Evolutionary conservation across 2,888 invertebrate genomes (phyloP), one percentile per base, ranked within the genome.

Genomic region (Cyaniris semiargus): DNA sequence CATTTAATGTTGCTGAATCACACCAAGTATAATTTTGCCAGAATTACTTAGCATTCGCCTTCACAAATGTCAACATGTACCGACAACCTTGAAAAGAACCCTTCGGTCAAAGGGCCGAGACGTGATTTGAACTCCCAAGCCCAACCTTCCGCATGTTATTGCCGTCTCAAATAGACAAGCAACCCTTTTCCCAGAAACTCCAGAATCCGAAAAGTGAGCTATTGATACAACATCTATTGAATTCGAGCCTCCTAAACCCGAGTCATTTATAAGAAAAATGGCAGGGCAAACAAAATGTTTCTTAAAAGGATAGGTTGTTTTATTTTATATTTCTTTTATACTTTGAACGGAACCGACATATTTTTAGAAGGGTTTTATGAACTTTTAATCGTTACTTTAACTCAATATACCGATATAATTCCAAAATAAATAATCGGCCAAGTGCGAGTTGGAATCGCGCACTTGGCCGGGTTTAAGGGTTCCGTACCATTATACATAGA

Each of bases 51-150:
- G 53, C 18, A 18, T 74, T 74, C 18, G 27, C 27, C 15, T 72
- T 48, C 5, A 53, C 27, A 27, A 27, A 53, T 48, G 74, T 74
- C 53, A n/a, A 72, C 72, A 72, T 72, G 21, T 72, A 44, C n/a
- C 21, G 4, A 44, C 21, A 53, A 48, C 48, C 44, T 74, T 74
- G 74, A 74, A 48, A 74, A 27, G 74, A 27, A 23, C 48, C 74
- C 27, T 23, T 27, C 23, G 6, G 44, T n/a, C 13, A 53, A 48
- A 48, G 23, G 53, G 27, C 38, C 27, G 44, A 15, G 18, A 53
- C 74, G 74, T 74, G 74, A 74, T 74, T 74, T 53, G 27, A 74
- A 74, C 74, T 74, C 10, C 48, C 23, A 48, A 72, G 53, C 10
- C 48, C 23, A 48, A 72, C 72, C 44, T 48, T 72, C 23, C 66